These are phyloP conservation scores for Apomyelois bistriatella DNA, from an alignment of 2,888 invertebrate genomes.

Conservation along the genomic window DNA sequence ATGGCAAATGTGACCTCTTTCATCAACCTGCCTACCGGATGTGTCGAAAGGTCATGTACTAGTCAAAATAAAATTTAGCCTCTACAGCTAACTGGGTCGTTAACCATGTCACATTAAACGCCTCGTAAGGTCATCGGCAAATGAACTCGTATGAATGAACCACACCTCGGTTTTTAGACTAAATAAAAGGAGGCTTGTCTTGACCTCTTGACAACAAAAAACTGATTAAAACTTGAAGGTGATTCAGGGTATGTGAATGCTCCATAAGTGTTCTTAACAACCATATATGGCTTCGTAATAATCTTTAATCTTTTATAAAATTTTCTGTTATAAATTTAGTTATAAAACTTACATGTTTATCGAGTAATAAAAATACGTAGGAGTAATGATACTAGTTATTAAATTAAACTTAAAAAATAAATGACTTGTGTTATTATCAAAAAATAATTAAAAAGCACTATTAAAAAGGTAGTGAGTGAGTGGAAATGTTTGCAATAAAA, in stretches of 20 bases:
- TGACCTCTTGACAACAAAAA: not conserved
- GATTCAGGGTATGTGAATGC: not conserved
- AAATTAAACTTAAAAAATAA: not conserved
- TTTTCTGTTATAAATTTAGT: not conserved
- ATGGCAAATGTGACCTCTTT: not conserved
- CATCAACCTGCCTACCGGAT: not conserved
- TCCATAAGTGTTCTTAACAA: not conserved
- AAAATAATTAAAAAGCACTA: not conserved
- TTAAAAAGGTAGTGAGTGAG: not conserved
- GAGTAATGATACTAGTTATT: not conserved
- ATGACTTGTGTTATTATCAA: not conserved
- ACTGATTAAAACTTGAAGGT: not conserved
- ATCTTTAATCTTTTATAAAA: not conserved
- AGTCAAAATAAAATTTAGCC: constrained; percentile 22
- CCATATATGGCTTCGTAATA: not conserved
- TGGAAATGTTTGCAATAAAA: not conserved
- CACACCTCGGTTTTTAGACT: constrained; percentile 2
- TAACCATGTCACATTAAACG: constrained; percentile 28
- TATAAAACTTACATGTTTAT: not conserved
- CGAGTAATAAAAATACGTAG: not conserved
- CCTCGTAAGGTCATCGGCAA: constrained; percentile 34
- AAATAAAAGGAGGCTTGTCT: not conserved
- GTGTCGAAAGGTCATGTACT: constrained; percentile 6
- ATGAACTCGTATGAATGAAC: constrained; percentile 35
- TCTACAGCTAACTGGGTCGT: constrained; percentile 18